Percentiles rank a stretch among this genome's conserved stretches.
phyloP scores from a whole-genome alignment of 2,113 vertebrate species.

The Poecile atricapillus region DNA sequence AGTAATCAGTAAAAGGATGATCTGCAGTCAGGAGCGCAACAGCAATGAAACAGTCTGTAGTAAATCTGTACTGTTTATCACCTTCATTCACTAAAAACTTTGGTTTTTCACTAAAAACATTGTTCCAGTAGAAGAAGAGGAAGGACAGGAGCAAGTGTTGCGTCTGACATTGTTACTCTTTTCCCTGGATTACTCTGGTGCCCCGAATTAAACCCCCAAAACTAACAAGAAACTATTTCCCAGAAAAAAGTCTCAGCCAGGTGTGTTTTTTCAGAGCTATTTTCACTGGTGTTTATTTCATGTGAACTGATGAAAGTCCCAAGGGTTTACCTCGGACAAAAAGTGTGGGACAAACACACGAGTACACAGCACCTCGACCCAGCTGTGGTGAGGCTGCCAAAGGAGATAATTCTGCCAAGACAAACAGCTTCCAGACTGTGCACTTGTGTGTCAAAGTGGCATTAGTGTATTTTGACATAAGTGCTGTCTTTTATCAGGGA shows the following conservation, averaged over 20 bases:
- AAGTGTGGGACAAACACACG: not conserved
- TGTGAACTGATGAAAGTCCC: slow-evolving; percentile 18
- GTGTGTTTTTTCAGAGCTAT: slow-evolving; percentile 2
- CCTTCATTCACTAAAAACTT: not conserved
- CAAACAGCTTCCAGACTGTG: slow-evolving; percentile 47
- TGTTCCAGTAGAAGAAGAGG: not conserved
- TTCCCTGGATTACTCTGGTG: not conserved
- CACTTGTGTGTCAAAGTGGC: slow-evolving; percentile 48
- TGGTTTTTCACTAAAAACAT: not conserved
- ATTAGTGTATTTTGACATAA: slow-evolving; percentile 52
- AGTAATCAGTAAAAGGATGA: not conserved
- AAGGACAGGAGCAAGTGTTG: not conserved
- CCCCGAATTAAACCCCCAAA: slow-evolving; percentile 24
- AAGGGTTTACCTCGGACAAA: slow-evolving; percentile 34
- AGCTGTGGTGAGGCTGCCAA: slow-evolving; percentile 19
- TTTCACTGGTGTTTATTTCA: slow-evolving; percentile 22
- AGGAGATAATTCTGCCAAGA: slow-evolving; percentile 34
- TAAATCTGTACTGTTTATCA: not conserved
- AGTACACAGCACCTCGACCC: slow-evolving; percentile 1
- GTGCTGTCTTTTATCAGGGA: slow-evolving; percentile 44
- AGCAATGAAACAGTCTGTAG: not conserved
- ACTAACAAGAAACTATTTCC: slow-evolving; percentile 35
- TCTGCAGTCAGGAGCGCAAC: not conserved
- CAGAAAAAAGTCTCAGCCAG: not conserved
- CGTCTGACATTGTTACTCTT: not conserved